Conservation (phyloP, 2,113 vertebrate genomes). For the Triplophysa tibetana region DNA sequence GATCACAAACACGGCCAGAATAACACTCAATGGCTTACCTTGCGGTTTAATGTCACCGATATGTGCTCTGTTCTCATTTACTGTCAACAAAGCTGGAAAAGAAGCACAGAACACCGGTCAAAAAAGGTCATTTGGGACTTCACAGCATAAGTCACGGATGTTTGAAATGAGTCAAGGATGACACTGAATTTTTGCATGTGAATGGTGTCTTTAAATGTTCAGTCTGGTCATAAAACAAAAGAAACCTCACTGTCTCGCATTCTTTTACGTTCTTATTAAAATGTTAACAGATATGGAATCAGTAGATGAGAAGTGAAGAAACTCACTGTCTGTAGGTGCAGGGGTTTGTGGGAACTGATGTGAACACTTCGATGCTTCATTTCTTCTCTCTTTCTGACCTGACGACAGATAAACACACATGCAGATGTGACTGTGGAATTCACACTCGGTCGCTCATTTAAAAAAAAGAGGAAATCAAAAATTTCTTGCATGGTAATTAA, state of each 20-base stretch:
- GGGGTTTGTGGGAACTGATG: background rate
- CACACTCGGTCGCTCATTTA: background rate
- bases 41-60: slow-evolving; percentile 10
- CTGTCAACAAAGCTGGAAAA: background rate
- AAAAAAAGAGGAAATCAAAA: background rate
- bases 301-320: background rate
- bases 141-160: no score
- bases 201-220: no score
- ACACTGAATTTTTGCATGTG: no score
- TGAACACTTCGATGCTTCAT: background rate
- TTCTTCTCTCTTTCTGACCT: slow-evolving; percentile 7
- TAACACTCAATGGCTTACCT: background rate
- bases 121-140: background rate
- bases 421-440: background rate
- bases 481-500: background rate
- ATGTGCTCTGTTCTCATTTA: background rate
- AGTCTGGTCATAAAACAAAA: no score
- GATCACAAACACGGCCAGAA: background rate
- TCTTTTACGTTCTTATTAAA: background rate
- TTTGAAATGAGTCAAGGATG: no score
- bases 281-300: background rate
- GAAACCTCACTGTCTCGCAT: background rate
- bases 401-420: background rate
- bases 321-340: background rate
- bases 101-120: background rate